Evolutionary conservation across 2,113 vertebrate species (phyloP), one percentile per base, ranked within the genome.

Genomic region (Chloroceryle aenea): DNA sequence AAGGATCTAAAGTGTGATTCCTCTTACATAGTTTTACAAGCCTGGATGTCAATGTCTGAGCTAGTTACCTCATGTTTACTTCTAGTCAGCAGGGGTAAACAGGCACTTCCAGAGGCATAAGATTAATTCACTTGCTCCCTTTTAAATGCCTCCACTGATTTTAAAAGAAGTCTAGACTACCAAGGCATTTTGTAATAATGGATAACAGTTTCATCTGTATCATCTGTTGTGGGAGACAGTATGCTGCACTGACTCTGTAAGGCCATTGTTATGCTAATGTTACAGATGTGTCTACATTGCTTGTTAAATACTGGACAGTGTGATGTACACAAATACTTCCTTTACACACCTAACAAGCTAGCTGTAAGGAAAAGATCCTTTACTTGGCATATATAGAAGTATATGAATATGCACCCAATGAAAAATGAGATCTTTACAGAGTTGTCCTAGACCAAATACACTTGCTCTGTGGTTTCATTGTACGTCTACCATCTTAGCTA

Each of bases 381-480:
- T n/a, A 58, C 13, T 12, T 74, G 55, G 6, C 20, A 63, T 10
- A 2, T 4, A 4, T 40, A 7, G 21, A 59, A 56, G 12, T 19
- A 9, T 17, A 14, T 22, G 14, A 69, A 13, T 38, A 34, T 29
- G 47, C 21, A 47, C 14, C 12, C 36, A 63, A 2, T 45, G 59
- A 48, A 27, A 88, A 63, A 74, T 59, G 30, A 53, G 23, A 38
- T 53, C 17, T 4, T 19, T n/a, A 10, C 17, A 45, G 13, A 21
- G 7, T 62, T 63, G 22, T 47, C 30, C 56, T 52, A 68, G 36
- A 68, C 4, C 34, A 61, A 88, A 74, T 12, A 55, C 5, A 4
- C 9, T 10, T 27, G 8, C 6, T 77, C 3, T 45, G 4, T 63
- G 8, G 0, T 83, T 91, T 72, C 2, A 0, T 15, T 12, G 3